These are phyloP conservation scores for Diceros bicornis DNA, from an alignment of 2,797 vertebrate species.

Conservation along the genomic window DNA sequence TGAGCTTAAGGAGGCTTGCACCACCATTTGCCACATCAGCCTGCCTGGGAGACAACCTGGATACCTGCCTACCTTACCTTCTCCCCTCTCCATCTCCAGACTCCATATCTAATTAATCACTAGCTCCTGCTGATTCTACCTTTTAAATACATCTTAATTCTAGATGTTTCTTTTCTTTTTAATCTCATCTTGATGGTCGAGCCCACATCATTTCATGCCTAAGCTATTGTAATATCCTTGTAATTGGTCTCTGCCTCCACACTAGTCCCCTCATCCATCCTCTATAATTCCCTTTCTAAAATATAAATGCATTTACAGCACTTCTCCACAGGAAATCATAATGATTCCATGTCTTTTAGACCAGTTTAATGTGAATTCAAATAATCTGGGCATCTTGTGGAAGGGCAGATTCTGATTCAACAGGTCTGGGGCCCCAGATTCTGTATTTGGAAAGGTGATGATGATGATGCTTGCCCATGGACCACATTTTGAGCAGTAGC, in stretches of 20 bases:
- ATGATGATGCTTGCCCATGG: not conserved
- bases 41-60: not conserved
- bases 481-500: not conserved
- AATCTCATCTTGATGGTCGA: not conserved
- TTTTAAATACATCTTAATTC: conserved; percentile 7
- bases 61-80: not conserved
- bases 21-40: not conserved
- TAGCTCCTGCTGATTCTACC: not conserved
- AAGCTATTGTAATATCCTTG: not conserved
- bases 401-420: not conserved
- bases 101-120: not conserved
- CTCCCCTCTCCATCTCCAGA: not conserved
- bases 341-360: not conserved
- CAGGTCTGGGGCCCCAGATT: not conserved
- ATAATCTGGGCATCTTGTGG: not conserved
- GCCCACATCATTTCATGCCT: not conserved
- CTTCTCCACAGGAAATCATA: not conserved
- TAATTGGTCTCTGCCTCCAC: not conserved
- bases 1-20: not conserved
- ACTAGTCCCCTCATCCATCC: not conserved
- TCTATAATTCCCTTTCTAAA: not conserved
- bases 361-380: not conserved
- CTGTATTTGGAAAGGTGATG: not conserved
- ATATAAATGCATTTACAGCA: not conserved
- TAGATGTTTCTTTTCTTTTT: not conserved